Base-by-base conservation (phyloP, 2,113 vertebrate genomes). In the Mungos mungo region DNA sequence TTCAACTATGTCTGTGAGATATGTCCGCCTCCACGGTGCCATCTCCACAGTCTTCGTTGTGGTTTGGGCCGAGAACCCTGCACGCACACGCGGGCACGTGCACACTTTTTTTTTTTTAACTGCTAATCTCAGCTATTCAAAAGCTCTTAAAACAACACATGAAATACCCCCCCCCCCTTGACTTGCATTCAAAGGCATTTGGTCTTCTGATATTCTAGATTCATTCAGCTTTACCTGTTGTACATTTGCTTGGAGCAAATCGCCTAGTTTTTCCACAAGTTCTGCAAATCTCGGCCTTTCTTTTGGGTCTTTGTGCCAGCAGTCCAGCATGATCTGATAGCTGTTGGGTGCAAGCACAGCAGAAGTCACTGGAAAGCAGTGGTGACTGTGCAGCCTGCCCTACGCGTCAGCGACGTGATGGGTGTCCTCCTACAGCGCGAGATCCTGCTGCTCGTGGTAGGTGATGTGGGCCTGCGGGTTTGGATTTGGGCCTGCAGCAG, bases 301-400 rank as follows among this genome's bases (percentile, higher is more conserved):
- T 0, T 98, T 98, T 9, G 99, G 99, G 60, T 98, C 98, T 52
- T 98, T 98, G 96, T 98, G 99, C 99, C 99, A 99, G 97, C 99
- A 99, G 72, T 99, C 98, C 98, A 99, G 95, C 99, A 99, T 99
- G 87, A 99, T 99, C 97, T 99, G 99, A 93, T 99, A 99, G 85
- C 99, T 99, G 98, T 90, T 1, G 72, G 79, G 29, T 11, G 93
- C 95, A 63, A 96, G 94, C 45, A 95, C 76, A 79, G 80, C 1
- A 68, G 71, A 90, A 86, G 47, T 0, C 16, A 94, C 60, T 94
- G 52, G 14, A 47, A 11, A 4, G 11, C 2, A 16, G 50, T 1
- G 23, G 21, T 35, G 1, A 5, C 33, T 7, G 5, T 18, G 27
- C 0, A 21, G 10, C 13, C 14, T 5, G 12, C 72, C 93, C 65